Percentiles rank a stretch among this genome's conserved stretches.
Conservation (phyloP, 2,888 invertebrate genomes). For the Lypha dubia region DNA sequence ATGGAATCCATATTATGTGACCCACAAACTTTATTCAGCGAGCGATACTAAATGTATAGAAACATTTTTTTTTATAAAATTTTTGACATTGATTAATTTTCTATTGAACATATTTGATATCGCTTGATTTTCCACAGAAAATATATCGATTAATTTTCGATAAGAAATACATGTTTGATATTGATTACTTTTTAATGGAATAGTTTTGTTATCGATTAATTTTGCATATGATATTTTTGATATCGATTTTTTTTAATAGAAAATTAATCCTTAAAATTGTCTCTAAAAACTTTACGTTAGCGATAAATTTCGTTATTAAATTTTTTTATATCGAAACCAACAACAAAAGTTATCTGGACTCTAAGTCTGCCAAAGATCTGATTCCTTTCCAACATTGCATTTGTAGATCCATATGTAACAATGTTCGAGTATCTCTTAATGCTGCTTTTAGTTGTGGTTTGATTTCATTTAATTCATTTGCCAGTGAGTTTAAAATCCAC, state of each 20-base stretch:
- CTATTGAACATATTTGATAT: background rate
- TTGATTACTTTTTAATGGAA: background rate
- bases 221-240: background rate
- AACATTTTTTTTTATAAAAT: background rate
- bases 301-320: background rate
- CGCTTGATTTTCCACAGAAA: background rate
- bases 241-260: background rate
- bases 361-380: background rate
- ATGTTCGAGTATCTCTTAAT: conserved; percentile 13
- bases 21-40: no score
- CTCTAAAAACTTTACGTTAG: no score
- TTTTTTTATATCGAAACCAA: background rate
- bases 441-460: conserved; percentile 31
- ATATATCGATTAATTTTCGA: background rate
- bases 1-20: no score
- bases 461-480: background rate
- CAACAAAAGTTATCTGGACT: background rate
- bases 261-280: background rate
- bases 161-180: background rate
- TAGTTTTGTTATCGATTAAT: background rate
- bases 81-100: background rate
- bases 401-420: background rate
- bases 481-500: conserved; percentile 8
- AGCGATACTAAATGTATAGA: no score
- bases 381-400: background rate